Conservation (phyloP, 2,797 vertebrate species). For the Harpagifer antarcticus region DNA sequence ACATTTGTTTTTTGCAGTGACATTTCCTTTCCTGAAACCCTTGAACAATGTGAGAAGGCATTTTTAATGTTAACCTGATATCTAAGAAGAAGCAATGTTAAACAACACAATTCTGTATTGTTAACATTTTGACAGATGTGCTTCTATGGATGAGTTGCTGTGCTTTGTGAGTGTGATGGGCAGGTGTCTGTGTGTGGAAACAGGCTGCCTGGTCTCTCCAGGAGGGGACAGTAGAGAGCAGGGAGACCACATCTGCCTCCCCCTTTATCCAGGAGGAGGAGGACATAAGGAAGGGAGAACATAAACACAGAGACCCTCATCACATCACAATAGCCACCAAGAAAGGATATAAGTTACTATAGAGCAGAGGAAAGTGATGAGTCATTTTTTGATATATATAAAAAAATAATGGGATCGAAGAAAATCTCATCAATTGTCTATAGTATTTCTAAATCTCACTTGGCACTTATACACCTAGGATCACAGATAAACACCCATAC, state of each 20-base stretch:
- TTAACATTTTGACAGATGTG: conserved; percentile 3
- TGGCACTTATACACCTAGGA: conserved; percentile 2
- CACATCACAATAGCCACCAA: conserved; percentile 23
- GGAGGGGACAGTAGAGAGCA: conserved; percentile 81
- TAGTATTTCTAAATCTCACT: conserved; percentile 27
- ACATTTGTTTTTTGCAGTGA: conserved; percentile 11
- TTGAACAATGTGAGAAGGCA: conserved; percentile 20
- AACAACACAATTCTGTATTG: conserved; percentile 1
- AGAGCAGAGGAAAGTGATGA: not conserved
- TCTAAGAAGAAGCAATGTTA: conserved; percentile 17
- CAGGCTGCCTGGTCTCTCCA: conserved; percentile 66
- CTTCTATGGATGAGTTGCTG: conserved; percentile 9
- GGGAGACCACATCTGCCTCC: conserved; percentile 46
- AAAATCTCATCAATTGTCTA: conserved; percentile 26
- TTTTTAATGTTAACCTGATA: conserved; percentile 23
- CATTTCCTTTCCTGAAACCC: conserved; percentile 30
- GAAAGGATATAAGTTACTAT: not conserved
- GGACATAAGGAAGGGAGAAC: conserved; percentile 12
- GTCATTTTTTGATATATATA: not conserved
- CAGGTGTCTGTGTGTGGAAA: conserved; percentile 58
- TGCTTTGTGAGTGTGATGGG: conserved; percentile 48
- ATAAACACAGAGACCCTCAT: conserved; percentile 20
- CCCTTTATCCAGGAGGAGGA: conserved; percentile 24
- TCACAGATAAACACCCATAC: conserved; percentile 23
- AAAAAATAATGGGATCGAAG: not conserved